phyloP scores from a whole-genome alignment of 2,888 invertebrate genomes.

The Macrosiphum euphorbiae region DNA sequence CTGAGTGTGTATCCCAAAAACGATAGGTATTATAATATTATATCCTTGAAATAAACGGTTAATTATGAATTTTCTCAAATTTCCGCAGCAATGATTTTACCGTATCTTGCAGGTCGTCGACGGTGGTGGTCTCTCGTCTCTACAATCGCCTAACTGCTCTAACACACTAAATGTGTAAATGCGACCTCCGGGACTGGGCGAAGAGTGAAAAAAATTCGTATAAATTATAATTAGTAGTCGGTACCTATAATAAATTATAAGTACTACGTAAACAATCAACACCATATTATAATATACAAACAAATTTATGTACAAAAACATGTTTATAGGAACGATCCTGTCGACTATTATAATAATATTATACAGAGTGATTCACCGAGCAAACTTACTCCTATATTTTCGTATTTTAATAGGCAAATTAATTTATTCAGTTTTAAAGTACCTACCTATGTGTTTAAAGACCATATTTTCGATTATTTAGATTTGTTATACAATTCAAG shows the following conservation, averaged over 20 bases:
- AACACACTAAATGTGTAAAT: background rate
- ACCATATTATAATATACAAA: background rate
- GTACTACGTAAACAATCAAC: background rate
- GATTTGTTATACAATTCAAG: background rate
- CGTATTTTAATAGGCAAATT: background rate
- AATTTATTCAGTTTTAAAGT: background rate
- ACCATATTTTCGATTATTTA: background rate
- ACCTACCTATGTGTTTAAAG: too few species aligned
- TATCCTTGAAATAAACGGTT: background rate
- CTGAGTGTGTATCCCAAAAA: background rate
- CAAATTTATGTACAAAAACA: background rate
- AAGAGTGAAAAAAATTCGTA: background rate
- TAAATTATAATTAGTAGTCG: background rate
- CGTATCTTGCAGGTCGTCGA: background rate
- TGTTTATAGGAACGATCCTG: background rate
- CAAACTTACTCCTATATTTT: background rate
- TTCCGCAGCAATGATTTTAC: background rate
- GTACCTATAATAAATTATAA: background rate
- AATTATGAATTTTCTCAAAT: conserved; percentile 20
- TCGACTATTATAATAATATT: background rate
- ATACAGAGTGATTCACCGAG: background rate
- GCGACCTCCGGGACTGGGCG: background rate
- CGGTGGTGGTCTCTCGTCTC: background rate
- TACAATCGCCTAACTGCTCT: background rate
- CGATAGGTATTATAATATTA: background rate